These are phyloP conservation scores for Protobothrops flavoviridis DNA, from an alignment of 2,113 vertebrate genomes.

Conservation along the genomic window DNA sequence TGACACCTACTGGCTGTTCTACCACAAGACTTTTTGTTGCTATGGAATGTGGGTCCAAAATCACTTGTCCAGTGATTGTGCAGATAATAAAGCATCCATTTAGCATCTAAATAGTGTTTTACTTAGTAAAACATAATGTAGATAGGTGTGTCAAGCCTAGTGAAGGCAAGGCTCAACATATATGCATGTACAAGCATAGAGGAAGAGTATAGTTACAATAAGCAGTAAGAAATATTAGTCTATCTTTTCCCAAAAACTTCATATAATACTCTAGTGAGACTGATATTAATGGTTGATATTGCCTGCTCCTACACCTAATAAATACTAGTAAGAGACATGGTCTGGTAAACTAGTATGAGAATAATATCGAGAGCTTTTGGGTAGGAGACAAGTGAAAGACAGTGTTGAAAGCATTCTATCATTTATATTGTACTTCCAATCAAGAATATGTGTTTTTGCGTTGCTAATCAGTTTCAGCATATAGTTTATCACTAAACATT, in stretches of 20 bases:
- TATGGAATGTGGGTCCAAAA: not conserved
- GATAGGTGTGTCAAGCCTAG: not conserved
- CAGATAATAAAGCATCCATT: not conserved
- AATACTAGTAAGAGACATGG: not conserved
- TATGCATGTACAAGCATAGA: not conserved
- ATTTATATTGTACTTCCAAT: not conserved
- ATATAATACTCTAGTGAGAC: not conserved
- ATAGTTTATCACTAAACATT: not conserved
- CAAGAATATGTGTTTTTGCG: not conserved
- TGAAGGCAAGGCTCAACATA: not conserved
- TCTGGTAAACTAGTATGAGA: not conserved
- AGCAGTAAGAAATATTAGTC: not conserved
- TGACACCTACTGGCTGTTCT: not conserved
- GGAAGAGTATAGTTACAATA: not conserved
- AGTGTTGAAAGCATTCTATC: not conserved
- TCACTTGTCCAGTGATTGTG: not conserved
- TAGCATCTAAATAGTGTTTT: not conserved
- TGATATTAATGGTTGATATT: not conserved
- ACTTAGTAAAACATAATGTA: not conserved
- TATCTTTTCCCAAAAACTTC: not conserved
- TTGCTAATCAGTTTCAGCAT: not conserved
- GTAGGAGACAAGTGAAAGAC: not conserved
- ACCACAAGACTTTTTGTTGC: not conserved
- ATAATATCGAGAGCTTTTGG: not conserved
- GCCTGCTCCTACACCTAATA: not conserved